A percentile compares a stretch with the other conserved stretches of the same genome.
phyloP scores from a whole-genome alignment of 2,797 vertebrate genomes.

The Thalassophryne amazonica region DNA sequence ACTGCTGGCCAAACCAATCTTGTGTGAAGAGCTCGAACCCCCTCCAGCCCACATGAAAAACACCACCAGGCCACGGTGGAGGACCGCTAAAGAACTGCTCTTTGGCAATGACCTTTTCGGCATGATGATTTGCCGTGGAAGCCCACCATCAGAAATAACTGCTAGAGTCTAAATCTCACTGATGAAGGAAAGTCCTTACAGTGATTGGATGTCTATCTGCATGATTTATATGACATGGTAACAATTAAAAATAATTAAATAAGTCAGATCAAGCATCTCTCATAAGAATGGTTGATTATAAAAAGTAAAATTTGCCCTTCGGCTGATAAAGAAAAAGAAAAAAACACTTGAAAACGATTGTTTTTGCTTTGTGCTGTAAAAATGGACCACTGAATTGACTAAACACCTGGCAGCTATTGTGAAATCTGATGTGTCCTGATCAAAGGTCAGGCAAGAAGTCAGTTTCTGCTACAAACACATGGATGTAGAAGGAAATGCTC shows the following conservation, averaged over 20 bases:
- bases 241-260: neutral
- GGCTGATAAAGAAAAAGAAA: neutral
- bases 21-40: conserved; percentile 44
- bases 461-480: conserved; percentile 24
- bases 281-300: conserved; percentile 14
- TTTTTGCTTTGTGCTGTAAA: conserved; percentile 20
- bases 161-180: conserved; percentile 10
- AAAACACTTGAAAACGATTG: conserved; percentile 9
- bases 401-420: conserved; percentile 38
- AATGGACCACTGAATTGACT: conserved; percentile 23
- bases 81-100: conserved; percentile 35
- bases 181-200: conserved; percentile 26
- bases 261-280: conserved; percentile 21
- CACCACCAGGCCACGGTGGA: conserved; percentile 13
- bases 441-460: conserved; percentile 36
- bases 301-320: conserved; percentile 11
- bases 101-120: conserved; percentile 49
- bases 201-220: conserved; percentile 41
- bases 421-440: conserved; percentile 46
- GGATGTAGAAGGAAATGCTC: conserved; percentile 23
- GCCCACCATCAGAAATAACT: conserved; percentile 30
- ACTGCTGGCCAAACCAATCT: conserved; percentile 64
- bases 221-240: neutral
- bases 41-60: neutral
- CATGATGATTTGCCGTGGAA: conserved; percentile 49